Conservation (phyloP, 2,888 invertebrate species). For the Phortica okadai region DNA sequence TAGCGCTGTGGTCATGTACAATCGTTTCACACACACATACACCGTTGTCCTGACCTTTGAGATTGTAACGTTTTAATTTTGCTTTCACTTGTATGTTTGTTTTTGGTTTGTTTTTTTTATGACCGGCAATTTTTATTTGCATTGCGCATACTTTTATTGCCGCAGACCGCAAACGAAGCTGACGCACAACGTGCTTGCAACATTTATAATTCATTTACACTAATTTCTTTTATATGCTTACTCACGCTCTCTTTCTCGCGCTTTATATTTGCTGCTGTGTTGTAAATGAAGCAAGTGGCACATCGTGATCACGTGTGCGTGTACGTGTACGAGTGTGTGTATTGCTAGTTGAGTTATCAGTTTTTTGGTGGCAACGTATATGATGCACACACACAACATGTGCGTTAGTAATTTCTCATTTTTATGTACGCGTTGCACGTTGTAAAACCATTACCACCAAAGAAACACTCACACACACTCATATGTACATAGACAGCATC, state of each 20-base stretch:
- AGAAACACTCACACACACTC: slow-evolving; percentile 13
- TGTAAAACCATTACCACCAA: slow-evolving; percentile 6
- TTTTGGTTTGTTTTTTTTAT: slow-evolving; percentile 2
- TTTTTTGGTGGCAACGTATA: slow-evolving; percentile 2
- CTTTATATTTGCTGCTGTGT: background rate
- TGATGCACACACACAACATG: slow-evolving; percentile 50
- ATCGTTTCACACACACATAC: no score
- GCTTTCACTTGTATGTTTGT: background rate
- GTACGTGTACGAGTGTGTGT: slow-evolving; percentile 29
- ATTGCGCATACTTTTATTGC: background rate
- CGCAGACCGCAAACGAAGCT: background rate
- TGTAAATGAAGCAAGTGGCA: no score
- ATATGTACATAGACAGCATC: slow-evolving; percentile 9
- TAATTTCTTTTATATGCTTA: slow-evolving; percentile 62
- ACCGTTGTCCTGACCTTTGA: background rate
- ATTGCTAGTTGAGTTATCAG: slow-evolving; percentile 27
- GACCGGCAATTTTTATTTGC: slow-evolving; percentile 1
- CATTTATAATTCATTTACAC: slow-evolving; percentile 68
- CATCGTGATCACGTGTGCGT: background rate
- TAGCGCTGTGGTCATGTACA: no score
- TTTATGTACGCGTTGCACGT: slow-evolving; percentile 51
- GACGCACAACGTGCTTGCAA: slow-evolving; percentile 39
- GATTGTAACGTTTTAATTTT: background rate
- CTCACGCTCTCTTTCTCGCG: slow-evolving; percentile 38
- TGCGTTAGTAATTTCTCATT: slow-evolving; percentile 67